Evolutionary conservation across 2,888 invertebrate species (phyloP), one percentile per base, ranked within the genome.

Genomic region (Bimastos eiseni): DNA sequence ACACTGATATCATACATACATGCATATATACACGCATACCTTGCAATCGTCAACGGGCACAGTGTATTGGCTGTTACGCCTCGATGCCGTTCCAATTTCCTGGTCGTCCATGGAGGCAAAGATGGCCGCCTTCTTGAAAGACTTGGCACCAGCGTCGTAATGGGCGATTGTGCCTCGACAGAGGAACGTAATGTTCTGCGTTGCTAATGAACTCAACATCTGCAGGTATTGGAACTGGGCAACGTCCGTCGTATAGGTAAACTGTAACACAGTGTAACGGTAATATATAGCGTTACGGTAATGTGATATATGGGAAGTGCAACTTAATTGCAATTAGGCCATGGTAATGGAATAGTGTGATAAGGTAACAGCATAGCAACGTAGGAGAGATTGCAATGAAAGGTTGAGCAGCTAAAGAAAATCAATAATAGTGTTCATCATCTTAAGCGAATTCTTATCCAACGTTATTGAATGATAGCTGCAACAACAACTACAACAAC

Each of bases 151-250:
- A 11, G 89, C 90, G 94, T 98, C 97, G 93, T 96, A 97, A 94
- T 97, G 97, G 1, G 97, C 98, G 30, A 97, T 96, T 0, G 97
- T 97, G 94, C 98, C 98, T 93, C 96, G 96, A 94, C 98, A 98
- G 94, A 98, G 97, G 95, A 97, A 97, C 0, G 97, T 98, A 36
- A 98, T 96, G 93, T 97, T 97, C 95, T 98, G 98, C n/a, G 96
- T 96, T 0, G 98, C 98, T 84, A 96, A 96, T 0, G 96, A 95
- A 0, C 98, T 98, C 91, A 98, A 95, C 90, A 98, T 95, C 95
- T 98, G 98, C 21, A 98, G 96, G 96, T 97, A 97, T 15, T 97
- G 97, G 91, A 98, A 96, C 95, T 98, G 98, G 93, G 97, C 97
- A 94, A 97, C 97, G 94, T 98, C 97, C 0, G 97, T 97, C 95